A percentile compares a stretch with the other conserved stretches of the same genome.
phyloP scores from a whole-genome alignment of 2,888 invertebrate species.

The Colostygia pectinataria region DNA sequence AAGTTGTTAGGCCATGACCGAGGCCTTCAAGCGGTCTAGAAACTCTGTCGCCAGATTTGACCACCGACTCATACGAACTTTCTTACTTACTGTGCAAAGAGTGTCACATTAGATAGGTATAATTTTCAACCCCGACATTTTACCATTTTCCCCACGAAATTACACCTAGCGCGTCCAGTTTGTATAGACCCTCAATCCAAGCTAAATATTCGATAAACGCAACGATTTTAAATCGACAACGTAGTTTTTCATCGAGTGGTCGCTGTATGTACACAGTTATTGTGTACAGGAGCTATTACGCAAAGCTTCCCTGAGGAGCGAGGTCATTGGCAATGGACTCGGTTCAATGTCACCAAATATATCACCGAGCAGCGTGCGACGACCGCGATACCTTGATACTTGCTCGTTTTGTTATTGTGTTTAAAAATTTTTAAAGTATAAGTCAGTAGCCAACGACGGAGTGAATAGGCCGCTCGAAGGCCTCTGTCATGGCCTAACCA shows the following conservation, averaged over 20 bases:
- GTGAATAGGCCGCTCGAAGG: no score
- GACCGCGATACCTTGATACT: constrained; percentile 56
- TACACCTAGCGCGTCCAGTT: constrained; percentile 12
- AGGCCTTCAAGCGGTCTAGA: no score
- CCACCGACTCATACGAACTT: no score
- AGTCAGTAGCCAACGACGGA: no score
- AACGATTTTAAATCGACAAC: constrained; percentile 27
- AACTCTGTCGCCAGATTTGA: no score
- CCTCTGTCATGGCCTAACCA: no score
- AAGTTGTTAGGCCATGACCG: no score
- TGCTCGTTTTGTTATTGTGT: constrained; percentile 16
- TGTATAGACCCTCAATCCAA: constrained; percentile 12
- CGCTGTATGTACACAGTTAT: constrained; percentile 16
- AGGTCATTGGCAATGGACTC: constrained; percentile 83
- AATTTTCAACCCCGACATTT: no score
- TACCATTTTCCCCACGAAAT: constrained; percentile 16
- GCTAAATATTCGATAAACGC: constrained; percentile 11
- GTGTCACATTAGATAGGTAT: no score
- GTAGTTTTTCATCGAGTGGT: constrained; percentile 31
- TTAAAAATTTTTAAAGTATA: no score
- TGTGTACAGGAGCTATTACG: constrained; percentile 78
- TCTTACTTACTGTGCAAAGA: no score
- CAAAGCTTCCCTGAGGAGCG: constrained; percentile 80
- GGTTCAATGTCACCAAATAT: constrained; percentile 84
- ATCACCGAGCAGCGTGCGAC: constrained; percentile 62